Evolutionary conservation across 37 sponge, comb jelly and placozoan species (phyloP).

Genomic region (Hormiphora californensis): DNA sequence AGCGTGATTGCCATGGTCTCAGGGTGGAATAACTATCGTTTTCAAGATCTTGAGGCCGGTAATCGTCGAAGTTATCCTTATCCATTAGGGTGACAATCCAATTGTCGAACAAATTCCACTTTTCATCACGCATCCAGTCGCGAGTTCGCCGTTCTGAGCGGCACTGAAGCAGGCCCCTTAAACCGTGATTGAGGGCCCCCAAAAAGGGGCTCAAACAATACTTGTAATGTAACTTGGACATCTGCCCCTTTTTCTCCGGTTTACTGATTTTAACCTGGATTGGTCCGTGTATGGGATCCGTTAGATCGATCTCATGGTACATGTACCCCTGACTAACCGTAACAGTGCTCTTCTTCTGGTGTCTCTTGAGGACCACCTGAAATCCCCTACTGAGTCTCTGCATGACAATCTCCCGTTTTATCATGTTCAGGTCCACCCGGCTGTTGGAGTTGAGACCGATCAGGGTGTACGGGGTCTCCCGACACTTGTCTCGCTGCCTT

Average conservation of each 20-base stretch:
- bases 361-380: constrained; percentile 22
- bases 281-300: not conserved
- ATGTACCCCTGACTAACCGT: constrained; percentile 35
- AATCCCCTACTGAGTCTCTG: constrained; percentile 28
- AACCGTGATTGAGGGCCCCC: constrained; percentile 2
- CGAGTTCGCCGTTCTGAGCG: not conserved
- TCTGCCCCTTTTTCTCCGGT: constrained; percentile 44
- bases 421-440: not conserved
- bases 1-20: constrained; percentile 6
- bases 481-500: constrained; percentile 59
- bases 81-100: not conserved
- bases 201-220: constrained; percentile 36
- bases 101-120: constrained; percentile 19
- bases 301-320: constrained; percentile 36
- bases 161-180: not conserved
- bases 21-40: not conserved
- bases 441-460: too few species aligned
- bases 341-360: constrained; percentile 23
- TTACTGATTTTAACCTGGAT: constrained; percentile 42
- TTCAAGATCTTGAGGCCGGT: not conserved
- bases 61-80: not conserved
- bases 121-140: not conserved
- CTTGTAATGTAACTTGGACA: constrained; percentile 1
- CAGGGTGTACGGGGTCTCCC: constrained; percentile 4
- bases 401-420: not conserved